These are phyloP conservation scores for Pemphredon lugubris DNA, from an alignment of 2,888 invertebrate genomes.

Conservation along the genomic window DNA sequence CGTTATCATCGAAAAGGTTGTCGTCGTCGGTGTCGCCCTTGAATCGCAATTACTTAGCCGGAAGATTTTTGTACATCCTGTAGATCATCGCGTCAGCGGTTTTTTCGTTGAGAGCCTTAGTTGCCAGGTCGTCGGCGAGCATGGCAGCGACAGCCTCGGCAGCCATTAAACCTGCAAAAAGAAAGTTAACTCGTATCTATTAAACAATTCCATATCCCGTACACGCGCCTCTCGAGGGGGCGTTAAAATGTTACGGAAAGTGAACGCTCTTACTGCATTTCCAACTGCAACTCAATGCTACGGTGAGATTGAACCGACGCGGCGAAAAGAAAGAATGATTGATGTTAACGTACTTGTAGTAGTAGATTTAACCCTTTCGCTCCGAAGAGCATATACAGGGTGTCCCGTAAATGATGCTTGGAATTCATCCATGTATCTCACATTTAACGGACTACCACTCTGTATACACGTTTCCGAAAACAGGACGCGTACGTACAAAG, in stretches of 20 bases:
- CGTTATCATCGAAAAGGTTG: background rate
- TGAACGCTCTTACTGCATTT: slow-evolving; percentile 43
- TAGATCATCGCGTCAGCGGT: slow-evolving; percentile 75
- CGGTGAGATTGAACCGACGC: no score
- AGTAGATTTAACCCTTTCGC: no score
- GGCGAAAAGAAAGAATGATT: no score
- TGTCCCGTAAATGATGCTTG: no score
- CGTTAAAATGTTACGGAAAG: slow-evolving; percentile 29
- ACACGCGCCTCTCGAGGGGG: slow-evolving; percentile 5
- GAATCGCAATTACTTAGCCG: slow-evolving; percentile 58
- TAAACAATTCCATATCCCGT: background rate
- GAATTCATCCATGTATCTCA: no score
- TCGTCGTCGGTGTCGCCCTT: background rate
- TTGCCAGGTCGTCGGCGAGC: slow-evolving; percentile 77
- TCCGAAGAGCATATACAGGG: no score
- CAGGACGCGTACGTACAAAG: no score
- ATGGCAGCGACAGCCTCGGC: slow-evolving; percentile 79
- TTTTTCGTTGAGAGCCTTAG: slow-evolving; percentile 75
- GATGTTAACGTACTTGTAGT: no score
- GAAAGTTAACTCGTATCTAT: slow-evolving; percentile 27
- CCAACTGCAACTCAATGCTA: slow-evolving; percentile 22
- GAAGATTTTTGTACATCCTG: slow-evolving; percentile 77
- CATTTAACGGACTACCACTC: no score
- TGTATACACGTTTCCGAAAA: no score
- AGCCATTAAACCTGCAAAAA: slow-evolving; percentile 75